These are phyloP conservation scores for Leptosomus discolor DNA, from an alignment of 2,113 vertebrate genomes.

Conservation along the genomic window DNA sequence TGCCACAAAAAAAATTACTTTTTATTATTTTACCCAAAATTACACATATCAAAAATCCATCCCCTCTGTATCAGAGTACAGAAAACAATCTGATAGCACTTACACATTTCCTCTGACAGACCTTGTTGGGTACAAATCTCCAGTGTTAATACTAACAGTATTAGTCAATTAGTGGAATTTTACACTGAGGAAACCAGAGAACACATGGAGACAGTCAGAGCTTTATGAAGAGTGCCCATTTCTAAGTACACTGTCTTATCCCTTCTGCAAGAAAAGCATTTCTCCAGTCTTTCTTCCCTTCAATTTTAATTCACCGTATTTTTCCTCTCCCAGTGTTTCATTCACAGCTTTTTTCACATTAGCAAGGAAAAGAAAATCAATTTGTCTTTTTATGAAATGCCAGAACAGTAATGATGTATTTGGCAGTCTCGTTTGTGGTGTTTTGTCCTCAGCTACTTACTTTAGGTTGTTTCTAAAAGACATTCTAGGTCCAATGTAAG, in stretches of 20 bases:
- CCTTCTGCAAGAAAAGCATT: neutral
- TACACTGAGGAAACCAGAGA: neutral
- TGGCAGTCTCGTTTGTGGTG: neutral
- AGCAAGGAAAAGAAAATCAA: neutral
- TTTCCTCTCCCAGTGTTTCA: neutral
- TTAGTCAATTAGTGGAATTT: neutral
- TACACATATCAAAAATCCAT: neutral
- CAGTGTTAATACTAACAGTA: neutral
- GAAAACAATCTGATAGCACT: neutral
- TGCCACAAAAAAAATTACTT: neutral
- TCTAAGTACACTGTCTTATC: neutral
- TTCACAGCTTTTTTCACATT: neutral
- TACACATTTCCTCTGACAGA: neutral
- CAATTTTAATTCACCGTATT: neutral
- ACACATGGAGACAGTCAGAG: neutral
- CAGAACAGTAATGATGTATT: neutral
- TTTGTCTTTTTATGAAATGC: neutral
- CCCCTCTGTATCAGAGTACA: neutral
- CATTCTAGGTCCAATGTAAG: neutral
- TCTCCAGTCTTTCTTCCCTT: neutral
- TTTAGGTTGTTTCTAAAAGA: neutral
- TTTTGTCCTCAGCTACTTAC: neutral
- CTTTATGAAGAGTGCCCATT: neutral
- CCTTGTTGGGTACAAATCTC: neutral
- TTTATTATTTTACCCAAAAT: neutral